A percentile compares a stretch with the other conserved stretches of the same genome.
phyloP scores from a whole-genome alignment of 1,140 invertebrate genomes.

The Proales similis region DNA sequence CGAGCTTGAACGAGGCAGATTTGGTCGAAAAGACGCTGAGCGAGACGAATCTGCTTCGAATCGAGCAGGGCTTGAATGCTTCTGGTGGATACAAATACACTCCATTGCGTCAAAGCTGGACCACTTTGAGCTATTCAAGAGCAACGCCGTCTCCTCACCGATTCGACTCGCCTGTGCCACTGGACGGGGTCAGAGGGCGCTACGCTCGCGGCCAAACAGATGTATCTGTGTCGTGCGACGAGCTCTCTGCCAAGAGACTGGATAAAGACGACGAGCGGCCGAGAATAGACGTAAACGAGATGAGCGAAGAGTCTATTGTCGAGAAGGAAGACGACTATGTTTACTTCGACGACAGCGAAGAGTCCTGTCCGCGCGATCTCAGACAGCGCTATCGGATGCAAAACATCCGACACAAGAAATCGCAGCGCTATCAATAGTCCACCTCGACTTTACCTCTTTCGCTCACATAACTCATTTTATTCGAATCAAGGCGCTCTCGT shows the following conservation, averaged over 20 bases:
- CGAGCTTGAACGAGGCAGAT: background rate
- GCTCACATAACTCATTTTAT: too few relatives aligned
- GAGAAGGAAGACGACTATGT: conserved; percentile 20
- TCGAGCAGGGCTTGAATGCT: background rate
- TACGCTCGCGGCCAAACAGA: conserved; percentile 11
- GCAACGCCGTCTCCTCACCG: conserved; percentile 5
- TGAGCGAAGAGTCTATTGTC: background rate
- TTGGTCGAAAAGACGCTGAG: background rate
- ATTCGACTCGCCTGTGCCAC: conserved; percentile 13
- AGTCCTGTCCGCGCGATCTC: background rate
- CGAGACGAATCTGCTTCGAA: background rate
- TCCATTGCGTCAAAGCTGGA: conserved; percentile 33
- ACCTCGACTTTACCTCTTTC: too few relatives aligned
- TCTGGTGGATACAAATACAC: conserved; percentile 33
- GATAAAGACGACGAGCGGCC: too few relatives aligned
- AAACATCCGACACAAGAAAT: conserved; percentile 35
- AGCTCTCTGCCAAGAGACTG: too few relatives aligned
- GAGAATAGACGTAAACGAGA: too few relatives aligned
- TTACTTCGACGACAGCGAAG: conserved; percentile 22
- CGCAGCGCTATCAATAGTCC: conserved; percentile 7
- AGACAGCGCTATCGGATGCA: conserved; percentile 9
- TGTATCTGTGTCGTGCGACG: background rate
- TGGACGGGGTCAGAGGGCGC: background rate
- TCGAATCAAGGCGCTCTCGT: too few relatives aligned
- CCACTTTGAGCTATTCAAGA: conserved; percentile 21